A percentile compares a stretch with the other conserved stretches of the same genome.
These are phyloP conservation scores for Coptotermes formosanus DNA, from an alignment of 1,140 invertebrate genomes.

Conservation along the genomic window DNA sequence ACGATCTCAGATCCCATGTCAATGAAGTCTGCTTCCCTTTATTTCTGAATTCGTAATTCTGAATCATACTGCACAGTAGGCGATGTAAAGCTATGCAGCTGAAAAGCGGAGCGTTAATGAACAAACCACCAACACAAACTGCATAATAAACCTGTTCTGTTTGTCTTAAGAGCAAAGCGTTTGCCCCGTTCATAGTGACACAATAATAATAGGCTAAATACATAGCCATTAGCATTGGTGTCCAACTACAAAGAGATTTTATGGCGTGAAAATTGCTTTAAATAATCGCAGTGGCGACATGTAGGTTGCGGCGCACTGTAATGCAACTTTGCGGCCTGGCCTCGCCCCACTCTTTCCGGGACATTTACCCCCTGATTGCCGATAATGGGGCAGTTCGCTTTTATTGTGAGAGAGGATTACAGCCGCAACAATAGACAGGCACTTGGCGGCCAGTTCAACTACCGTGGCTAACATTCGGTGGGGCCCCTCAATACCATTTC, in stretches of 20 bases:
- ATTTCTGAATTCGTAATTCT: too few species aligned
- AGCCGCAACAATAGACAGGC: background rate
- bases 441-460: constrained; percentile 13
- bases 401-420: constrained; percentile 15
- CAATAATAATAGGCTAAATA: background rate
- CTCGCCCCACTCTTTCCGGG: background rate
- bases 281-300: constrained; percentile 12
- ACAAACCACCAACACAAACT: too few species aligned
- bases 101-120: too few species aligned
- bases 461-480: background rate
- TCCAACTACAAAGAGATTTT: background rate
- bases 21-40: too few species aligned
- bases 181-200: too few species aligned
- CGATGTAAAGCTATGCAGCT: too few species aligned
- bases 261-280: constrained; percentile 13
- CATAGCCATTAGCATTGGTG: constrained; percentile 10
- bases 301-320: background rate
- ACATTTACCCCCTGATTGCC: background rate
- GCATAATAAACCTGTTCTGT: too few species aligned
- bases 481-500: background rate
- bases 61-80: too few species aligned
- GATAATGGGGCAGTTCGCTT: background rate
- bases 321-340: background rate
- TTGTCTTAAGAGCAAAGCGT: too few species aligned
- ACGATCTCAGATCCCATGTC: too few species aligned